Evolutionary conservation across 2,113 vertebrate species (phyloP).

Genomic region (Lota lota): DNA sequence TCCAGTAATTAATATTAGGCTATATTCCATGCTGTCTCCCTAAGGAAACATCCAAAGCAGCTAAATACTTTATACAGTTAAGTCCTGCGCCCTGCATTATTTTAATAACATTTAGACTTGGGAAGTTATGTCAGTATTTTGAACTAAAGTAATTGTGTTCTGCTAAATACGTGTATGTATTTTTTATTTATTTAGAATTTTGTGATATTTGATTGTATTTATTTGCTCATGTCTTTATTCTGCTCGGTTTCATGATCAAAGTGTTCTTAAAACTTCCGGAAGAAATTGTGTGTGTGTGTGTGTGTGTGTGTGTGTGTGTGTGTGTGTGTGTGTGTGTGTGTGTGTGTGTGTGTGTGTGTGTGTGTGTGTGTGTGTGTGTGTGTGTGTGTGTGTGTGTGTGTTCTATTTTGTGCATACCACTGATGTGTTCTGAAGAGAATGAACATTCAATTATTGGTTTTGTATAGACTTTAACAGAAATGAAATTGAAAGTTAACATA

Average conservation of each 20-base stretch:
- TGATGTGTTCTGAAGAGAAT: slow-evolving; percentile 41
- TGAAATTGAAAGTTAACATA: slow-evolving; percentile 5
- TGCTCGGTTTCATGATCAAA: slow-evolving; percentile 14
- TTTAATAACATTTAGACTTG: not conserved
- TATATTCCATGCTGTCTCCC: not conserved
- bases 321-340: slow-evolving; percentile 14
- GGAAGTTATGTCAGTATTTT: not conserved
- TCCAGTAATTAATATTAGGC: no score
- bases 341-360: slow-evolving; percentile 19
- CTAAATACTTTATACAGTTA: not conserved
- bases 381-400: slow-evolving; percentile 17
- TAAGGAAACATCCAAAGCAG: not conserved
- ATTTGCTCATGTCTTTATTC: slow-evolving; percentile 26
- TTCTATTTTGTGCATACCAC: slow-evolving; percentile 34
- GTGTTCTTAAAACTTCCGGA: slow-evolving; percentile 11
- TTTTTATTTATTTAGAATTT: slow-evolving; percentile 56
- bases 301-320: slow-evolving; percentile 11
- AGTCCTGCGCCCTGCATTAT: no score
- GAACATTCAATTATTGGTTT: slow-evolving; percentile 12
- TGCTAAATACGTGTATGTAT: not conserved
- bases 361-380: slow-evolving; percentile 18
- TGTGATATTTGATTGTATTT: slow-evolving; percentile 31
- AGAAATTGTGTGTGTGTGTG: slow-evolving; percentile 5
- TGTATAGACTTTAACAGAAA: slow-evolving; percentile 16
- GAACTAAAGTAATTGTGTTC: not conserved